A percentile compares a stretch with the other conserved stretches of the same genome.
phyloP scores from a whole-genome alignment of 2,888 invertebrate species.

The Petrolisthes cinctipes region DNA sequence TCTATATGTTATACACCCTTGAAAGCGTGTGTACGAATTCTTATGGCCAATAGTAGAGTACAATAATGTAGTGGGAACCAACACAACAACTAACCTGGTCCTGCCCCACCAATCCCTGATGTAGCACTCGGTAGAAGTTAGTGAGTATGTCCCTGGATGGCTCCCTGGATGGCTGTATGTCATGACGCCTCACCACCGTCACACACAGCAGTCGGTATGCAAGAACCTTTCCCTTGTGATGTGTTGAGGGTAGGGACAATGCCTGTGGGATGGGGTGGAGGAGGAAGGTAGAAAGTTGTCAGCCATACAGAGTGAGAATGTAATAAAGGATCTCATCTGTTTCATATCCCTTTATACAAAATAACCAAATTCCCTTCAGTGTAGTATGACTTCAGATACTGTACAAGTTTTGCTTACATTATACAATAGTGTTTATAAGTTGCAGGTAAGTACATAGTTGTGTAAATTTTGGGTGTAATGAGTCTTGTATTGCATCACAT shows the following conservation, averaged over 20 bases:
- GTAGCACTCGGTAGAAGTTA: slow-evolving; percentile 88
- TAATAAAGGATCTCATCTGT: slow-evolving; percentile 9
- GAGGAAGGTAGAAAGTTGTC: not conserved
- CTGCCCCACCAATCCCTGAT: slow-evolving; percentile 76
- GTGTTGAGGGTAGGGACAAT: slow-evolving; percentile 80
- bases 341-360: not conserved
- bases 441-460: too few relatives aligned
- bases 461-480: too few relatives aligned
- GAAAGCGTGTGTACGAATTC: too few relatives aligned
- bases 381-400: too few relatives aligned
- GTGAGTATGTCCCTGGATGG: slow-evolving; percentile 77
- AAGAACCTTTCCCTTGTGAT: slow-evolving; percentile 84
- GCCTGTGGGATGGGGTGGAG: slow-evolving; percentile 71
- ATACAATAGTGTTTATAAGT: too few relatives aligned
- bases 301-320: slow-evolving; percentile 62
- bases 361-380: not conserved
- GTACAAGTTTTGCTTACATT: too few relatives aligned
- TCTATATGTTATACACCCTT: too few relatives aligned
- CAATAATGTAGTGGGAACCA: too few relatives aligned
- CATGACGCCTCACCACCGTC: slow-evolving; percentile 83
- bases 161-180: slow-evolving; percentile 80
- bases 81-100: slow-evolving; percentile 73
- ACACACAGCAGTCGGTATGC: slow-evolving; percentile 88
- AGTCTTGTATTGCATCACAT: too few relatives aligned
- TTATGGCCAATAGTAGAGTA: too few relatives aligned